Conservation (phyloP, 2,888 invertebrate genomes). For the Nephrotoma guestfalica region DNA sequence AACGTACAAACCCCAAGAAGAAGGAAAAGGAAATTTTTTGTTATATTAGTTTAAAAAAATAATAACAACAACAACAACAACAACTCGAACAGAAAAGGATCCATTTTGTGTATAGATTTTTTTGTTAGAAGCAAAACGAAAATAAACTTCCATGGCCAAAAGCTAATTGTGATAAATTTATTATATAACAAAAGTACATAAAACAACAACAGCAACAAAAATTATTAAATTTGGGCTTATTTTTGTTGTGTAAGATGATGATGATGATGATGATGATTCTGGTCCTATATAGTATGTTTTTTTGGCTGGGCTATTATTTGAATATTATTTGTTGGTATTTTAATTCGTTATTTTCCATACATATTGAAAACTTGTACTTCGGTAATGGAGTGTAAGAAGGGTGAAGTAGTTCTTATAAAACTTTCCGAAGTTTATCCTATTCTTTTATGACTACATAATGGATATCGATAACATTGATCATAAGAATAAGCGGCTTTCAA, state of each 20-base stretch:
- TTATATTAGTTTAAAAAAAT: not conserved
- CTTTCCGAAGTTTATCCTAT: too few relatives aligned
- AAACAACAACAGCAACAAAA: not conserved
- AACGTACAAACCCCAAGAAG: not conserved
- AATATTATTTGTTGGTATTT: too few relatives aligned
- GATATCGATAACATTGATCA: too few relatives aligned
- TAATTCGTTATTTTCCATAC: not conserved
- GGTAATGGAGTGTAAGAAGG: too few relatives aligned
- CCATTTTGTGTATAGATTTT: not conserved
- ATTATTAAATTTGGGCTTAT: not conserved
- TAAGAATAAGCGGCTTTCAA: too few relatives aligned
- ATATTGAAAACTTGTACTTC: not conserved
- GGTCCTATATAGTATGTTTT: not conserved
- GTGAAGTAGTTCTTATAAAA: too few relatives aligned
- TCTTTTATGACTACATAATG: too few relatives aligned
- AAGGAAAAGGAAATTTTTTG: not conserved
- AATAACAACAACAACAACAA: not conserved
- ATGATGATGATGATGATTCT: not conserved
- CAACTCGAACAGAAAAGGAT: not conserved
- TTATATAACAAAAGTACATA: not conserved
- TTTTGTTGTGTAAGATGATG: not conserved
- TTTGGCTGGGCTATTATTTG: not conserved
- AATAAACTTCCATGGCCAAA: not conserved
- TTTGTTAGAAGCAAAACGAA: not conserved
- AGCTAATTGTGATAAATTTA: not conserved